These are phyloP conservation scores for Zelostemma sp. DNA, from an alignment of 1,140 invertebrate genomes.

Conservation along the genomic window DNA sequence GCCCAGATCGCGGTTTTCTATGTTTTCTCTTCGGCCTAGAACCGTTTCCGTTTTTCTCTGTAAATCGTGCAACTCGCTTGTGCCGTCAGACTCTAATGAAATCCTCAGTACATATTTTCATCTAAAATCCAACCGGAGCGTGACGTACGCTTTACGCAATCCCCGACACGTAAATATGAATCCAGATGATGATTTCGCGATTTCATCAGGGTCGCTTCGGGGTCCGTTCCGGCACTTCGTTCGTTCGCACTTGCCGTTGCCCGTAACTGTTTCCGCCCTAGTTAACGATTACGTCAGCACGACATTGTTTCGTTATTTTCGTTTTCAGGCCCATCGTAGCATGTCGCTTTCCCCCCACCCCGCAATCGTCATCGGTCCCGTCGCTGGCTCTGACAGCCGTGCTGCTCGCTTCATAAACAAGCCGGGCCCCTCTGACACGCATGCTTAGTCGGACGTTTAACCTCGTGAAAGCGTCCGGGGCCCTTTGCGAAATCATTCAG, in stretches of 20 bases:
- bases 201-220: conserved; percentile 47
- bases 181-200: conserved; percentile 51
- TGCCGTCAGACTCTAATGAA: no score
- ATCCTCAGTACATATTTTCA: no score
- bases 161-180: conserved; percentile 3
- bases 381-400: no score
- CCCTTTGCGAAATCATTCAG: conserved; percentile 54
- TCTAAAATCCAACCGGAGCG: no score
- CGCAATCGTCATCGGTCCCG: conserved; percentile 12
- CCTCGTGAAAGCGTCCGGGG: conserved; percentile 52
- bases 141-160: no score
- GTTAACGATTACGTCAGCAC: conserved; percentile 65
- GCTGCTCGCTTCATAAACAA: conserved; percentile 32
- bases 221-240: conserved; percentile 62
- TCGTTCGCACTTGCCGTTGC: conserved; percentile 69
- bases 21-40: conserved; percentile 52
- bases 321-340: conserved; percentile 69
- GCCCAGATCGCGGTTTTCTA: conserved; percentile 49
- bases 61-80: conserved; percentile 34
- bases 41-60: conserved; percentile 46
- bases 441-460: conserved; percentile 66
- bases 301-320: conserved; percentile 70
- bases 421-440: conserved; percentile 55
- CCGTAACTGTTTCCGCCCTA: conserved; percentile 70
- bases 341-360: conserved; percentile 52